phyloP scores from a whole-genome alignment of 2,797 vertebrate species.

The Paedocypris micromegethes region DNA sequence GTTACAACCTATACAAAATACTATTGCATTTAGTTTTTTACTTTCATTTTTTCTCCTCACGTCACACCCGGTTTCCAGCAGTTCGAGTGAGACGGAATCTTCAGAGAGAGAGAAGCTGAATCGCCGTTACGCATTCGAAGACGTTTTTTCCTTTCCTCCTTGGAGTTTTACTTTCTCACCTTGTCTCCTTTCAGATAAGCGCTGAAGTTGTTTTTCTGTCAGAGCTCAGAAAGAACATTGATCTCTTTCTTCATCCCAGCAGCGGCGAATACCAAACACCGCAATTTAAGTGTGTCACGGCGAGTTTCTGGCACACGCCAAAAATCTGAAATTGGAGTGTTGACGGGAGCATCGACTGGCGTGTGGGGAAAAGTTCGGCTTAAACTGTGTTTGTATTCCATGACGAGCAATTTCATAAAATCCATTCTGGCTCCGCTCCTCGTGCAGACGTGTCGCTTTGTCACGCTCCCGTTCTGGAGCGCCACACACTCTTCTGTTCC shows the following conservation, averaged over 20 bases:
- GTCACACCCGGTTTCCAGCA: no score
- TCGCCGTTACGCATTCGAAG: background rate
- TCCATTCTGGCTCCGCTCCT: slow-evolving; percentile 47
- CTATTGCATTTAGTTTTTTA: no score
- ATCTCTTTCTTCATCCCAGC: slow-evolving; percentile 11
- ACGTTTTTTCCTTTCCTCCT: background rate
- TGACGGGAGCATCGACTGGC: slow-evolving; percentile 14
- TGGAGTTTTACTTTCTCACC: background rate
- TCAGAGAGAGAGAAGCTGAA: background rate
- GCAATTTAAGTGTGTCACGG: slow-evolving; percentile 6
- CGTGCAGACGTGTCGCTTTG: slow-evolving; percentile 9
- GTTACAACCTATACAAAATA: no score
- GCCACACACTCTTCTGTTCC: slow-evolving; percentile 41
- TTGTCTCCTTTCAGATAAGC: slow-evolving; percentile 3
- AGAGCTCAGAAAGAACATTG: slow-evolving; percentile 8
- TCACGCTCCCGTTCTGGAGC: slow-evolving; percentile 33
- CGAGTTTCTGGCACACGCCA: slow-evolving; percentile 23
- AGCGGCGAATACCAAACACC: slow-evolving; percentile 11
- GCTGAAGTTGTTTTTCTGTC: slow-evolving; percentile 9
- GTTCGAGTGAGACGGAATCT: no score
- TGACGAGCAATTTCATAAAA: slow-evolving; percentile 50
- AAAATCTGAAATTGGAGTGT: slow-evolving; percentile 11
- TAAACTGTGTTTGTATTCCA: slow-evolving; percentile 52
- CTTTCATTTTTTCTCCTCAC: no score
- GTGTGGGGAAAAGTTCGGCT: slow-evolving; percentile 39